Evolutionary conservation across 1,140 invertebrate genomes (phyloP), one percentile per base, ranked within the genome.

Genomic region (Caenorhabditis latens): DNA sequence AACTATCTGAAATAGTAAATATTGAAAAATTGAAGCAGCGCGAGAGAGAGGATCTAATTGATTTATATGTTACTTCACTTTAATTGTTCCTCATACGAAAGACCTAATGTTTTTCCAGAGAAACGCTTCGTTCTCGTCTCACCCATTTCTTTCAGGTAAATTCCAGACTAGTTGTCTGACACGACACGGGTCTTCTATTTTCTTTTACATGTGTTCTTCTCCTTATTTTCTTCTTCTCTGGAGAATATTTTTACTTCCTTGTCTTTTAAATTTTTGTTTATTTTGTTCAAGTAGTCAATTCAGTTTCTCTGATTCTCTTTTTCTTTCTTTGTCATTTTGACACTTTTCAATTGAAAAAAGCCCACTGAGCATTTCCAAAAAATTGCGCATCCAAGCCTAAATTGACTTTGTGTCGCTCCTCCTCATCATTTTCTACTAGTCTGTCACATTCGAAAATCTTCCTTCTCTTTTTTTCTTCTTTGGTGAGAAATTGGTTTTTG

Each of bases 401-500:
- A 79, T 79, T 79, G 71, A 79, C 83, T 63, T 58, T 48, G 50
- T 53, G 19, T 46, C n/a, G 32, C 4, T 40, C 21, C 53, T n/a
- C 48, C 55, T 61, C 55, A 58, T 58, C 55, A n/a, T 48, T 48
- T 61, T 84, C n/a, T 21, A 9, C 19, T 6, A 75, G 40, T 83
- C 42, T 79, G n/a, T 53, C 42, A 7, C n/a, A 84, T 7, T 14
- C 11, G 46, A 58, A 55, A n/a, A 48, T 21, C 43, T 55, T 63
- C 42, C 14, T 46, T 19, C 11, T 46, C 24, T n/a, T 75, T 48
- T 21, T 48, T 11, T 13, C 7, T 53, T 24, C 71, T 53, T 79
- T 63, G 61, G 61, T 46, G 43, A 43, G 46, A 79, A 79, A 79
- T 79, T 79, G 71, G 71, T 79, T 79, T 48, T 50, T 79, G 71